A percentile compares a stretch with the other conserved stretches of the same genome.
Evolutionary conservation across 2,888 invertebrate species (phyloP).

Genomic region (Aleiodes alternator): DNA sequence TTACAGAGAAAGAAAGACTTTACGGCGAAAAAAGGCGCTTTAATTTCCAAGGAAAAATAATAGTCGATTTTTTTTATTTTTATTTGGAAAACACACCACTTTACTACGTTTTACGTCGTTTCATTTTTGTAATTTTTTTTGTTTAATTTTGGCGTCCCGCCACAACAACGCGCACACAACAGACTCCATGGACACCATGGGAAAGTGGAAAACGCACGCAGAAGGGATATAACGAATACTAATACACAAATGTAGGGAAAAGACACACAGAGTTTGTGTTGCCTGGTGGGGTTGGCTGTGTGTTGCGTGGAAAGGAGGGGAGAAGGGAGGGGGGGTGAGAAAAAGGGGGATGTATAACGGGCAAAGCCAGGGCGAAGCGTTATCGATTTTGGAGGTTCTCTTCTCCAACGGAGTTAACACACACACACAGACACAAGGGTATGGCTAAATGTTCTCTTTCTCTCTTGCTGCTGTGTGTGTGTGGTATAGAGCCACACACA

Average conservation of each 20-base stretch:
- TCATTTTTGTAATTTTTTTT: background rate
- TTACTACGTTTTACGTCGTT: no score
- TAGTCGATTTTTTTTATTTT: no score
- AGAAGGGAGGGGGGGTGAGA: background rate
- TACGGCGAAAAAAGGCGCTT: no score
- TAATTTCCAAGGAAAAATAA: no score
- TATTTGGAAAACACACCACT: no score
- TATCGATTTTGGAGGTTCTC: conserved; percentile 67
- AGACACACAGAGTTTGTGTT: background rate
- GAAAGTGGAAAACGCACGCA: conserved; percentile 51
- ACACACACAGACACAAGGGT: no score
- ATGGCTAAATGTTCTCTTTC: background rate
- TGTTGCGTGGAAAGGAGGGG: background rate
- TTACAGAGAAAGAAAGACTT: no score
- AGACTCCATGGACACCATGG: conserved; percentile 70
- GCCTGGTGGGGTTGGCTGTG: background rate
- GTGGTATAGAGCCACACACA: no score
- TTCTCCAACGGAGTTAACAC: background rate
- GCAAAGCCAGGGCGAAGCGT: conserved; percentile 51
- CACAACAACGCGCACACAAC: conserved; percentile 69
- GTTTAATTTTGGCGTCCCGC: conserved; percentile 58
- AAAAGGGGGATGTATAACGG: background rate
- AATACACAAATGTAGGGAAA: conserved; percentile 24
- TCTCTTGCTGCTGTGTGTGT: background rate
- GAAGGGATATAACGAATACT: background rate